phyloP scores from a whole-genome alignment of 2,113 vertebrate species.

The Chaetodon auriga region DNA sequence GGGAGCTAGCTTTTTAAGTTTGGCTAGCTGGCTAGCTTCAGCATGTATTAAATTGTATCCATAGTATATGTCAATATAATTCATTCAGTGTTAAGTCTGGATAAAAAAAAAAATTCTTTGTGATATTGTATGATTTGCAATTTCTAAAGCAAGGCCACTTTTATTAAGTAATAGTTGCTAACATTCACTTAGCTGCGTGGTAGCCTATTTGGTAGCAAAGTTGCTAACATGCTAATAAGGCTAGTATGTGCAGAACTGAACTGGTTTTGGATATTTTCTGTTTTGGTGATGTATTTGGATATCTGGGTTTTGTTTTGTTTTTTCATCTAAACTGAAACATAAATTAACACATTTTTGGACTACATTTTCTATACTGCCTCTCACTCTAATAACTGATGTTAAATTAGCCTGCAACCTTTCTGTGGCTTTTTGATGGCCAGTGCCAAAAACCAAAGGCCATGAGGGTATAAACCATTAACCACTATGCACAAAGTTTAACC shows the following conservation, averaged over 20 bases:
- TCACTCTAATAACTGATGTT: not conserved
- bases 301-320: too few relatives aligned
- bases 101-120: too few relatives aligned
- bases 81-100: too few relatives aligned
- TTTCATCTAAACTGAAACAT: too few relatives aligned
- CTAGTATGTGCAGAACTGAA: not conserved
- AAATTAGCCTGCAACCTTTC: not conserved
- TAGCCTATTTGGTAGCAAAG: not conserved
- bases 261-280: too few relatives aligned
- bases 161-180: not conserved
- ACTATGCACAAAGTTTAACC: not conserved
- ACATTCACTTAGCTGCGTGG: fast-evolving
- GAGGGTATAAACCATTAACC: not conserved
- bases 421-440: not conserved
- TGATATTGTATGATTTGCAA: too few relatives aligned
- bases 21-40: too few relatives aligned
- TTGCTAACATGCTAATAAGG: not conserved
- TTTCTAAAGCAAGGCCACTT: not conserved
- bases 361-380: not conserved
- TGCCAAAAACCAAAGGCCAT: not conserved
- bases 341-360: not conserved
- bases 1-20: too few relatives aligned
- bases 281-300: too few relatives aligned
- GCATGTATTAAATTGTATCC: too few relatives aligned
- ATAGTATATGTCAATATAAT: too few relatives aligned